Evolutionary conservation across 2,797 vertebrate genomes (phyloP).

Genomic region (Mormyrus proboscirostris): DNA sequence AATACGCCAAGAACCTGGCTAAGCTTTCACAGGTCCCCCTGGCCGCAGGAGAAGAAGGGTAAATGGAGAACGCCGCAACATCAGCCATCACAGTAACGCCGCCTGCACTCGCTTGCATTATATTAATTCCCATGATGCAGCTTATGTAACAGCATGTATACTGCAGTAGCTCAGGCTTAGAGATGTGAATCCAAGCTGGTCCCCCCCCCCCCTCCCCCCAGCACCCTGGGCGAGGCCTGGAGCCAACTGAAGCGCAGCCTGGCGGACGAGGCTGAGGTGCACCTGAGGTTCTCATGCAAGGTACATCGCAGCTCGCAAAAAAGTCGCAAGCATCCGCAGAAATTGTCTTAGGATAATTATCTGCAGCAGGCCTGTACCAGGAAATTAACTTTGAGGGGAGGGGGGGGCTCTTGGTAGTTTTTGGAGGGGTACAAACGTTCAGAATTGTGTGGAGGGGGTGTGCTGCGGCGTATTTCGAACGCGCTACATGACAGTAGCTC

Average conservation of each 20-base stretch:
- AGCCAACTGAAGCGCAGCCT: slow-evolving; percentile 92
- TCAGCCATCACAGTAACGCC: neutral
- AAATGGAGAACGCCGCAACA: slow-evolving; percentile 33
- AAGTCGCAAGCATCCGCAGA: neutral
- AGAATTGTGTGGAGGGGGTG: neutral
- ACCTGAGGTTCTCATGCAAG: slow-evolving; percentile 97
- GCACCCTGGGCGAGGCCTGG: slow-evolving; percentile 92
- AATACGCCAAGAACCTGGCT: slow-evolving; percentile 95
- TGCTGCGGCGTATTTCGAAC: neutral
- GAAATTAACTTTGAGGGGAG: neutral
- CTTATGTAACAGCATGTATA: neutral
- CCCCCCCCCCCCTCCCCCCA: slow-evolving; percentile 41
- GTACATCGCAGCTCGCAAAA: slow-evolving; percentile 44
- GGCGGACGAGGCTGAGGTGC: slow-evolving; percentile 90
- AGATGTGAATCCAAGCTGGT: neutral
- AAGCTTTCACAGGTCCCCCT: slow-evolving; percentile 92
- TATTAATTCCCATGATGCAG: neutral
- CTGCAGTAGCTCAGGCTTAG: neutral
- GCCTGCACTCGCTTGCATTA: neutral
- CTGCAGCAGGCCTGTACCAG: neutral
- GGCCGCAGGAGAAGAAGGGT: slow-evolving; percentile 95
- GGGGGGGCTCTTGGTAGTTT: neutral
- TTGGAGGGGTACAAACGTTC: neutral
- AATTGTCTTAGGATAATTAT: neutral
- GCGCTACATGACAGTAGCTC: too few species aligned